Evolutionary conservation across 1,140 invertebrate species (phyloP), one percentile per base, ranked within the genome.

Genomic region (Manduca sexta): DNA sequence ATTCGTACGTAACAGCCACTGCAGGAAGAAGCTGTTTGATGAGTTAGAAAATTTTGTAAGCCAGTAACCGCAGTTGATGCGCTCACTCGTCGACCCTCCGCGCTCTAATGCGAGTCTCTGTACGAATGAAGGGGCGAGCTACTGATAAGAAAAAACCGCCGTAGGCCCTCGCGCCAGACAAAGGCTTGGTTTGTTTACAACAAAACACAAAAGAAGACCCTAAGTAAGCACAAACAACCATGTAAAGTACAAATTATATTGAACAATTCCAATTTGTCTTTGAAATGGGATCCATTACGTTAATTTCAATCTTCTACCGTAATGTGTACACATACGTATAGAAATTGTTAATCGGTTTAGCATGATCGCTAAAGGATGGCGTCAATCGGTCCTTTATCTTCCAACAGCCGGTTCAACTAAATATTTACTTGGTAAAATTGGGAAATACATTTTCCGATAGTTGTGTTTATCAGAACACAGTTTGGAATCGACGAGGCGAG

Each of bases 61-160:
- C n/a, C n/a, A 14, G 13, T n/a, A 12, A 35, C 33, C 33, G 33
- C 33, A 12, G 5, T n/a, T 35, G 11, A 34, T n/a, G 33, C 11
- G n/a, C 33, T 14, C 12, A 12, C 10, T 18, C 30, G 7, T 45
- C 30, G n/a, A 13, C n/a, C 31, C 29, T 45, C 14, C 30, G 31
- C 31, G n/a, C n/a, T n/a, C 33, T 35, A 35, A 50, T 48, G 16
- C 21, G 44, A 41, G 18, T n/a, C n/a, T n/a, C n/a, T n/a, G n/a
- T 42, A 30, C 45, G 59, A 39, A 47, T 58, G 33, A 63, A 57
- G 56, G 64, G 57, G 56, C 45, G 41, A 60, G 56, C 51, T 56
- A 69, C 72, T 69, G 70, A n/a, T n/a, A n/a, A n/a, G n/a, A 67
- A 66, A 62, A 73, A 64, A 71, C 59, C 63, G 61, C 72, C 61